Conservation (phyloP, 92 coral and sea anemone genomes). For the Umimayanthus chanpuru region DNA sequence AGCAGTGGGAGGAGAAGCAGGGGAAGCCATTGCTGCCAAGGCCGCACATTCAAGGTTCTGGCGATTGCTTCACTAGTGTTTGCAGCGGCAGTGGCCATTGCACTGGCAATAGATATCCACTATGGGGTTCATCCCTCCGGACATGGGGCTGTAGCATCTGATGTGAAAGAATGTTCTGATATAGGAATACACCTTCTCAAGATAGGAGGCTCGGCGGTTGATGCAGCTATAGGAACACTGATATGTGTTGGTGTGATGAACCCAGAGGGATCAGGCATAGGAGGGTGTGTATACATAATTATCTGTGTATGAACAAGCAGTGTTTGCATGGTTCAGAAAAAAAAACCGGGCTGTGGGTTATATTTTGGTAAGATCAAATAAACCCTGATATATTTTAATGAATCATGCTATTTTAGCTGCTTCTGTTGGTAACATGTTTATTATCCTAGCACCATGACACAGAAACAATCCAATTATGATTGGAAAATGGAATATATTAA, state of each 20-base stretch:
- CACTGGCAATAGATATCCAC: constrained; percentile 74
- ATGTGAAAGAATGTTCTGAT: constrained; percentile 81
- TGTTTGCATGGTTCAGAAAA: too few relatives aligned
- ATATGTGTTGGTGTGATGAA: constrained; percentile 95
- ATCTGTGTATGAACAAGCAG: too few relatives aligned
- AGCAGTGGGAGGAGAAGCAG: constrained; percentile 19
- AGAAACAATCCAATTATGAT: too few relatives aligned
- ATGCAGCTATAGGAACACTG: constrained; percentile 90
- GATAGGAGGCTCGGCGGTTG: constrained; percentile 96
- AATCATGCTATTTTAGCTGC: too few relatives aligned
- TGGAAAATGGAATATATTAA: too few relatives aligned
- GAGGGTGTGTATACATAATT: constrained; percentile 77
- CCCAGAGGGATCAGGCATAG: constrained; percentile 90
- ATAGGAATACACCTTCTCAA: constrained; percentile 76
- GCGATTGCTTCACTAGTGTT: constrained; percentile 77
- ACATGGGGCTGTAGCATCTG: constrained; percentile 92
- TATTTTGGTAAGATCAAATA: too few relatives aligned
- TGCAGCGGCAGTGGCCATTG: constrained; percentile 81
- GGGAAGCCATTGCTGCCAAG: constrained; percentile 55
- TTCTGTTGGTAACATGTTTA: neutral
- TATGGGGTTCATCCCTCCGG: constrained; percentile 79
- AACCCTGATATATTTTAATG: too few relatives aligned
- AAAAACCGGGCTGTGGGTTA: too few relatives aligned
- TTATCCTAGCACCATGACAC: too few relatives aligned
- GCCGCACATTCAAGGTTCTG: constrained; percentile 68